phyloP scores from a whole-genome alignment of 2,797 vertebrate genomes.

The Sitta carolinensis region DNA sequence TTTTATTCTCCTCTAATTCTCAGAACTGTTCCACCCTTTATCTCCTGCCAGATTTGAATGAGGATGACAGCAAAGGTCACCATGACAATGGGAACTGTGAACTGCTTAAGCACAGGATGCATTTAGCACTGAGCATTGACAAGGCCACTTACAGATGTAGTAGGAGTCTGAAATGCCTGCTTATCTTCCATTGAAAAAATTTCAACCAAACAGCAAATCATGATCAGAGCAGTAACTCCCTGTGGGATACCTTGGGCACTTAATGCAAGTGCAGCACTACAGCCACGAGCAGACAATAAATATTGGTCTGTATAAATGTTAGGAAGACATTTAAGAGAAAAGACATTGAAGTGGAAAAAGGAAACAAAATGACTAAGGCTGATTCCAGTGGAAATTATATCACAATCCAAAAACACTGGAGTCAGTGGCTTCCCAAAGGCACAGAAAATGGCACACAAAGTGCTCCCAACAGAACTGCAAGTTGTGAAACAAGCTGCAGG shows the following conservation, averaged over 20 bases:
- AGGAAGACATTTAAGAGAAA: background rate
- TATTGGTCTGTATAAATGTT: background rate
- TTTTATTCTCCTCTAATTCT: background rate
- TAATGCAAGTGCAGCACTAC: background rate
- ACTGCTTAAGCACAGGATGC: constrained; percentile 1
- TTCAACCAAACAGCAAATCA: background rate
- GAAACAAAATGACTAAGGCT: background rate
- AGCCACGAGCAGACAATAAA: background rate
- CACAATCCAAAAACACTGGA: background rate
- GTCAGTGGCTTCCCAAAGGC: background rate
- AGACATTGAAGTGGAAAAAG: background rate
- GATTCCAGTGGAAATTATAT: background rate
- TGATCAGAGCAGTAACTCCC: background rate
- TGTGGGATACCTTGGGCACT: background rate
- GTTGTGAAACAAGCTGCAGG: background rate
- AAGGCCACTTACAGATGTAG: background rate
- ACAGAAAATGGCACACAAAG: constrained; percentile 5
- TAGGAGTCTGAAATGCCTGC: background rate
- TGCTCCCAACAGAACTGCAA: background rate
- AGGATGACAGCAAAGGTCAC: constrained; percentile 42
- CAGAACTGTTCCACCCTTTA: background rate
- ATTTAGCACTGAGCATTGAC: background rate
- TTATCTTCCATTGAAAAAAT: background rate
- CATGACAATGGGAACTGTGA: background rate
- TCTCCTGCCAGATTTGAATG: background rate